Conservation (phyloP, 1,140 invertebrate species). For the Habropoda laboriosa region DNA sequence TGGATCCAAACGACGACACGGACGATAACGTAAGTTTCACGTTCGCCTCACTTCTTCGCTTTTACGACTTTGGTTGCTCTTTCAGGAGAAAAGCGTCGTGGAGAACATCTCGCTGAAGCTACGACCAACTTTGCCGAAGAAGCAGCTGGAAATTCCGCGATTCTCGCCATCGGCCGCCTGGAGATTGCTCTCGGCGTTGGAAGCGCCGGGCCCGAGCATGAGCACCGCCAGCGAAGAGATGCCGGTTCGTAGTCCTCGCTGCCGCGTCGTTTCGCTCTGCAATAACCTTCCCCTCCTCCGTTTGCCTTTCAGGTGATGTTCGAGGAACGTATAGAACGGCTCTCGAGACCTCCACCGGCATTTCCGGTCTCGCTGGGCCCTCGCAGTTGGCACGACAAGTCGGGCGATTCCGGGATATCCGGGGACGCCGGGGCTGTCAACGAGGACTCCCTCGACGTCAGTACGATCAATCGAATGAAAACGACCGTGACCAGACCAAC, state of each 20-base stretch:
- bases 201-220: slow-evolving; percentile 72
- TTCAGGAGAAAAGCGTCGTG: slow-evolving; percentile 67
- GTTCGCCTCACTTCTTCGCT: not conserved
- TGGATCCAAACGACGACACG: slow-evolving; percentile 47
- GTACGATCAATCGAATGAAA: slow-evolving; percentile 66
- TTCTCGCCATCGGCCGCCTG: slow-evolving; percentile 93
- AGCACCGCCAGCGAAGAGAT: slow-evolving; percentile 75
- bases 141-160: slow-evolving; percentile 87
- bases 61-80: not conserved
- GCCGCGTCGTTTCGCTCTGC: too few relatives aligned
- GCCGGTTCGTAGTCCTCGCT: slow-evolving; percentile 65
- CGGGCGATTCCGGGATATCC: slow-evolving; percentile 91
- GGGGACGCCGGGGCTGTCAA: slow-evolving; percentile 85
- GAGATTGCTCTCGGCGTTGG: slow-evolving; percentile 85
- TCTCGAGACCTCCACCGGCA: slow-evolving; percentile 82
- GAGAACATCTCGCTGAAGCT: slow-evolving; percentile 87
- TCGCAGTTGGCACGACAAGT: slow-evolving; percentile 84
- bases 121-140: slow-evolving; percentile 89
- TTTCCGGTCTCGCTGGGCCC: slow-evolving; percentile 75
- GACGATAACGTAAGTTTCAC: slow-evolving; percentile 52
- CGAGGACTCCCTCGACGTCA: slow-evolving; percentile 74
- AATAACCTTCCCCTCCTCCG: too few relatives aligned
- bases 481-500: slow-evolving; percentile 71
- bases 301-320: slow-evolving; percentile 72
- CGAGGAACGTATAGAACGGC: slow-evolving; percentile 83